Evolutionary conservation across 1,140 invertebrate genomes (phyloP).

Genomic region (Holcopasites calliopsidis): DNA sequence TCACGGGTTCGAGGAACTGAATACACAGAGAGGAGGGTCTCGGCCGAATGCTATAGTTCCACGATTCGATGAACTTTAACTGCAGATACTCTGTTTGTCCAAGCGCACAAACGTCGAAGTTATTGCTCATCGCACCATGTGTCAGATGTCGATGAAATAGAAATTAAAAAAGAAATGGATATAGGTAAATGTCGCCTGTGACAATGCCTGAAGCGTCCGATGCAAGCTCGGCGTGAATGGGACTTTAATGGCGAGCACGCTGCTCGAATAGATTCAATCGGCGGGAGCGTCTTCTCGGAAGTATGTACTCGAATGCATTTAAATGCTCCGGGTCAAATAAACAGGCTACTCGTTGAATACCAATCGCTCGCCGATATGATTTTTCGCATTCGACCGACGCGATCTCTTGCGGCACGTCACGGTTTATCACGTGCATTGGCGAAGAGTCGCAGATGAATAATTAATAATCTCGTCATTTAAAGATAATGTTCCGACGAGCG

Average conservation of each 20-base stretch:
- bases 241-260: slow-evolving; percentile 50
- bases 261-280: slow-evolving; percentile 68
- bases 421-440: slow-evolving; percentile 38
- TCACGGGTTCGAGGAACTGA: slow-evolving; percentile 39
- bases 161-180: no score
- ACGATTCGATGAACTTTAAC: slow-evolving; percentile 38
- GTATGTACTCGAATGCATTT: slow-evolving; percentile 69
- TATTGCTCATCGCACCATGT: no score
- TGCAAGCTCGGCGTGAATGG: slow-evolving; percentile 27
- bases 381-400: slow-evolving; percentile 60
- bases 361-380: slow-evolving; percentile 63
- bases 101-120: no score
- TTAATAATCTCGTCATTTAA: slow-evolving; percentile 23
- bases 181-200: no score
- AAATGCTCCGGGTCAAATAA: slow-evolving; percentile 63
- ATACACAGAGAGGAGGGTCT: slow-evolving; percentile 14
- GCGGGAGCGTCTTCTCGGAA: slow-evolving; percentile 73
- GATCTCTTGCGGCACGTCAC: slow-evolving; percentile 49
- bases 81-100: no score
- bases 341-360: slow-evolving; percentile 60
- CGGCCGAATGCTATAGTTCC: neutral
- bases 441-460: slow-evolving; percentile 11
- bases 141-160: neutral
- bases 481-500: neutral
- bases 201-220: no score